These are phyloP conservation scores for Liodrosophila aerea DNA, from an alignment of 2,888 invertebrate genomes.

Conservation along the genomic window DNA sequence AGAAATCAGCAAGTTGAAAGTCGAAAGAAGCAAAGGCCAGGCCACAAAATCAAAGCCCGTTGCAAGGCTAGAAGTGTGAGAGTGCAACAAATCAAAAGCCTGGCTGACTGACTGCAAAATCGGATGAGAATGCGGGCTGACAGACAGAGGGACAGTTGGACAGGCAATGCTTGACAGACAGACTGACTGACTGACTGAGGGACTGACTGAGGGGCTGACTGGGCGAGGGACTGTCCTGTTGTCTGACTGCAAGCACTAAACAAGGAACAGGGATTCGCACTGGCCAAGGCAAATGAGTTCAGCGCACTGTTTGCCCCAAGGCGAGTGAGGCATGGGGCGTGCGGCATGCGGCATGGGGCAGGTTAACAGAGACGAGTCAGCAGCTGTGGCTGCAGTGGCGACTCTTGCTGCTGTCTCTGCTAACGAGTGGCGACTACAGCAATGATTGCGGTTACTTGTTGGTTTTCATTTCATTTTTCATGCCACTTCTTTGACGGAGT, in stretches of 20 bases:
- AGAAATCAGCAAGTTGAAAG: background rate
- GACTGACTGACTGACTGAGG: constrained; percentile 16
- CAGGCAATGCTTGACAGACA: constrained; percentile 9
- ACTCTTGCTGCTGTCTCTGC: constrained; percentile 35
- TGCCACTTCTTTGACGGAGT: constrained; percentile 58
- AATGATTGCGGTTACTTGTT: constrained; percentile 75
- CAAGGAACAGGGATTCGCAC: constrained; percentile 54
- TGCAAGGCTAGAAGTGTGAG: constrained; percentile 40
- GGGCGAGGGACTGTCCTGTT: constrained; percentile 22
- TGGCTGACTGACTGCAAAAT: constrained; percentile 30
- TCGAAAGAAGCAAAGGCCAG: constrained; percentile 1
- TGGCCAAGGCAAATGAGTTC: constrained; percentile 70
- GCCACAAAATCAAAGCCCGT: constrained; percentile 71
- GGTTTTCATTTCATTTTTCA: constrained; percentile 76
- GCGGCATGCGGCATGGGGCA: background rate
- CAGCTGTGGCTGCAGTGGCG: constrained; percentile 11
- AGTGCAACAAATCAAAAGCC: constrained; percentile 68
- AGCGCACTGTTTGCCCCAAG: constrained; percentile 36
- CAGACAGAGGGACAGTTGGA: constrained; percentile 13
- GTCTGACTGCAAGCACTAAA: constrained; percentile 41
- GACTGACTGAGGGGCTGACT: constrained; percentile 17
- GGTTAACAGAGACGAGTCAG: constrained; percentile 26
- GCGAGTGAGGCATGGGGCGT: no score
- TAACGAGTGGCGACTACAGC: constrained; percentile 72
- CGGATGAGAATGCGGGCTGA: constrained; percentile 39